Conservation (phyloP, 2,888 invertebrate genomes). For the Phania funesta region DNA sequence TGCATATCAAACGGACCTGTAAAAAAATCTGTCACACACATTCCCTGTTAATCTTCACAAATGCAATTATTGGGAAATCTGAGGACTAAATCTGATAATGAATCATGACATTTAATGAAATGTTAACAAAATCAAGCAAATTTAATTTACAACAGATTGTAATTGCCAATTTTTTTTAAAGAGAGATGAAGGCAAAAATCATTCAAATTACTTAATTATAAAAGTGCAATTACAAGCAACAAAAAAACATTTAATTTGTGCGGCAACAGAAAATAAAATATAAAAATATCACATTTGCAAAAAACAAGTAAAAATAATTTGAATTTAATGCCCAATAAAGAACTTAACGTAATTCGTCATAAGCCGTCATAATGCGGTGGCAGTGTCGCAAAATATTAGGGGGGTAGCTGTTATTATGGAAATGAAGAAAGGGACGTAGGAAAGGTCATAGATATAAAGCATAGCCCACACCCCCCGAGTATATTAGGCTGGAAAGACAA, state of each 20-base stretch:
- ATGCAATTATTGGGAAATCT: too few species aligned
- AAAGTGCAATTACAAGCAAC: constrained; percentile 76
- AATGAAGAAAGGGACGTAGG: background rate
- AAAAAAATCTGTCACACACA: too few species aligned
- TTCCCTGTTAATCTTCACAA: too few species aligned
- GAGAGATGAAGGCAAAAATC: constrained; percentile 73
- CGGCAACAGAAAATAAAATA: constrained; percentile 8
- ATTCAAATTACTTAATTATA: constrained; percentile 78
- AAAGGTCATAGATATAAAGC: background rate
- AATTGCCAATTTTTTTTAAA: too few species aligned
- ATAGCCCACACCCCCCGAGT: too few species aligned
- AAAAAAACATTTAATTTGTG: constrained; percentile 26
- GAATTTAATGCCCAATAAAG: constrained; percentile 67
- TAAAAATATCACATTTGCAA: constrained; percentile 36
- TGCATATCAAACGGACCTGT: too few species aligned
- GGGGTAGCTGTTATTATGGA: too few species aligned
- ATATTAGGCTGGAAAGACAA: too few species aligned
- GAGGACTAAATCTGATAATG: too few species aligned
- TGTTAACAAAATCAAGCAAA: too few species aligned
- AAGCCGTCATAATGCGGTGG: constrained; percentile 12
- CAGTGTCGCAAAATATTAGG: constrained; percentile 25
- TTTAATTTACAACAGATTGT: too few species aligned
- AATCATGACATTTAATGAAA: too few species aligned
- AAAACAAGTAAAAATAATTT: constrained; percentile 63
- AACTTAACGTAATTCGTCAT: constrained; percentile 54